Evolutionary conservation across 2,113 vertebrate species (phyloP).

Genomic region (Hyaena hyaena): DNA sequence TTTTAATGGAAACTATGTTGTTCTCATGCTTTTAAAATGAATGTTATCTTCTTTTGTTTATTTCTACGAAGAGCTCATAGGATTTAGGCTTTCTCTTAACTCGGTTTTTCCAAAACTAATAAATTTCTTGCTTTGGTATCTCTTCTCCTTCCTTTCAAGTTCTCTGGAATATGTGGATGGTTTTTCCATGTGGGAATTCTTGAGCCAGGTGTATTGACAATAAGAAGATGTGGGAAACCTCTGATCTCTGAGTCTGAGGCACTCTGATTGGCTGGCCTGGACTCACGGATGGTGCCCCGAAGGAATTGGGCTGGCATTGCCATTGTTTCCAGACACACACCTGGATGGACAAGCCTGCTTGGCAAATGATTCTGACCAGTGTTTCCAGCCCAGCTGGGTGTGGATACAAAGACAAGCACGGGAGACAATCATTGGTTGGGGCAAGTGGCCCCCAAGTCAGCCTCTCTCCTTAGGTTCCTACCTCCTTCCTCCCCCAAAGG

Average conservation of each 20-base stretch:
- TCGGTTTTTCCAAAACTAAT: constrained; percentile 44
- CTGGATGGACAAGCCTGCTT: neutral
- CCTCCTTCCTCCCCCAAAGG: neutral
- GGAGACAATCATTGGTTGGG: neutral
- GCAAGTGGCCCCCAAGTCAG: neutral
- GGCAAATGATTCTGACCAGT: neutral
- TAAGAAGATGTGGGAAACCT: neutral
- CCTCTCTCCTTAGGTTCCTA: neutral
- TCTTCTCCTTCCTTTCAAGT: neutral
- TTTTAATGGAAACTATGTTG: neutral
- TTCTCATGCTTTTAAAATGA: neutral
- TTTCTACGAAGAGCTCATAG: neutral
- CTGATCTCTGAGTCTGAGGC: neutral
- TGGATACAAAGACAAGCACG: neutral
- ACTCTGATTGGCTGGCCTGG: neutral
- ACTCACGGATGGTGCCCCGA: neutral
- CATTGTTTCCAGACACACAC: neutral
- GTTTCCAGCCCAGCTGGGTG: neutral
- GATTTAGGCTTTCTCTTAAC: constrained; percentile 18
- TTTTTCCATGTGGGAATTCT: neutral
- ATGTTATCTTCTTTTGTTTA: neutral
- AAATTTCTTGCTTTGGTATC: neutral
- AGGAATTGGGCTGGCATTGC: neutral
- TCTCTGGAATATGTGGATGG: neutral
- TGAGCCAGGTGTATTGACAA: neutral